Evolutionary conservation across 2,888 invertebrate genomes (phyloP), one percentile per base, ranked within the genome.

Genomic region (Thecocarcelia acutangulata): DNA sequence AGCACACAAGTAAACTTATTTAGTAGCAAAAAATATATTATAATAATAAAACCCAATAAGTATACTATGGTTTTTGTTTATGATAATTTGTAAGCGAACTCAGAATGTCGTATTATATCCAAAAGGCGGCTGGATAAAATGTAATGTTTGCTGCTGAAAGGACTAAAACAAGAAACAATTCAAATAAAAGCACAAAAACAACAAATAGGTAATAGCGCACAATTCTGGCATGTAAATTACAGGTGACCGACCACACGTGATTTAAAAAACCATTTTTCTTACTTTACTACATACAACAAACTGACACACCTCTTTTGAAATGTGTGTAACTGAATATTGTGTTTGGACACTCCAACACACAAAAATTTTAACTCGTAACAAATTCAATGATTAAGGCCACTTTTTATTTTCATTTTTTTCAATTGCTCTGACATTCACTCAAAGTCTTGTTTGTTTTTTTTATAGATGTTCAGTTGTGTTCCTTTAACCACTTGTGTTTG

Each of bases 401-500:
- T 21, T 64, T 52, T 52, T 40, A 50, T 37, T 17, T 40, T 15
- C n/a, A 15, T 28, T 73, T 64, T 72, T 68, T 74, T 17, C 13
- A 66, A 59, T 58, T 56, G 68, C 48, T 69, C 58, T 82, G 82
- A 64, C 82, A 66, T 73, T 74, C 74, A 74, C 58, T 82, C 77
- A 64, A 64, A 64, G 3, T 75, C 68, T 61, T 69, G 33, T 63
- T 56, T 37, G 74, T 50, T 44, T 42, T 73, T 79, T 58, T 19
- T 19, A 64, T 69, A 69, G 56, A 42, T 61, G 68, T 64, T 59
- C 37, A 80, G 66, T 56, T 66, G 72, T 70, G 77, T 74, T 40
- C 66, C 40, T 78, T 78, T 66, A 72, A 78, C 72, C 78, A 66
- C 78, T 78, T 66, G 44, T 82, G 82, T 82, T 76, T 80, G 76